Base-by-base conservation (phyloP, 2,113 vertebrate genomes). In the Heloderma charlesbogerti region DNA sequence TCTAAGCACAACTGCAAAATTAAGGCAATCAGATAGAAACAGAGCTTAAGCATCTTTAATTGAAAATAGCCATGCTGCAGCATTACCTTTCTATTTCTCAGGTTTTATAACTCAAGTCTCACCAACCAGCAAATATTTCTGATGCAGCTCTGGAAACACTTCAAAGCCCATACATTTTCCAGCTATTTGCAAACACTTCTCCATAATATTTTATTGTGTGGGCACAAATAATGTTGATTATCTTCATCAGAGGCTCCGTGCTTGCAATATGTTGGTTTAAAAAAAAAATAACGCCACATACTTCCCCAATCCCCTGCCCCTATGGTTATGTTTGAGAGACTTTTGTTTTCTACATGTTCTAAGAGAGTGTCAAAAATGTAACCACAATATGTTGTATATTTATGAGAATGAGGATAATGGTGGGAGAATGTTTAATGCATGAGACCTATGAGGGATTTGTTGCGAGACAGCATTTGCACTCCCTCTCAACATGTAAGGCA, bases 341-440 rank as follows among this genome's bases (percentile, higher is more conserved):
- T 6, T 88, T 92, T 84, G 31, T 75, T 89, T 27, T 51, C 89
- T 82, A 1, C 29, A 78, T 78, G 80, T 37, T 92, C 79, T 34
- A 82, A 81, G 72, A 0, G 34, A 91, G 86, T 84, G 86, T 89
- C 92, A 95, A 86, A 94, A 94, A 43, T 54, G 74, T 77, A 90
- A 15, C n/a, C 1, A 12, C 77, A 31, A 82, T n/a, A 90, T 27
- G 43, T 27, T 94, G 66, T 83, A 85, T 92, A 95, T 95, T 95
- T 94, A 92, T 90, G 90, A 95, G 87, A 94, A 92, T 25, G 1
- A 85, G 34, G 34, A 89, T 86, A 91, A 92, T 82, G 86, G 87
- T 80, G 87, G 7, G 16, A 94, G 18, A 67, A 95, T 91, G 88
- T 94, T 94, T 95, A 95, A 95, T 92, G 78, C 90, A 96, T 94